These are phyloP conservation scores for Conger conger DNA, from an alignment of 2,113 vertebrate species.

Conservation along the genomic window DNA sequence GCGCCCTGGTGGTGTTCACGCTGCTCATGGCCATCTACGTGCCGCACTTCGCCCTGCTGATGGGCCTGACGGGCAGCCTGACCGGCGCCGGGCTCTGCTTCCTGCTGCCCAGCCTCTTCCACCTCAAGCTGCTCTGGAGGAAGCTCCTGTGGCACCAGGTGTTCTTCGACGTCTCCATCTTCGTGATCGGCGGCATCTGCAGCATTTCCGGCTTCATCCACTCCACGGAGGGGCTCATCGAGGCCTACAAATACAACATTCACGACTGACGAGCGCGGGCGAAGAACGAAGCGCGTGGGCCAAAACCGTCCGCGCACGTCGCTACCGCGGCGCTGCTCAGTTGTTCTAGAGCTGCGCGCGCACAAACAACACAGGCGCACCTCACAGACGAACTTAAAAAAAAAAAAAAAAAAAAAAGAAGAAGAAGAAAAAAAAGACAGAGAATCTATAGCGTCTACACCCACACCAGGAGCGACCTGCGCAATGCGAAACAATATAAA, in stretches of 20 bases:
- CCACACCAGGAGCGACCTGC: slow-evolving; percentile 34
- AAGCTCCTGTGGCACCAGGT: slow-evolving; percentile 98
- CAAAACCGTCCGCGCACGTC: slow-evolving; percentile 53
- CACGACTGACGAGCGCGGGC: slow-evolving; percentile 74
- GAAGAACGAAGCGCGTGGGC: slow-evolving; percentile 25
- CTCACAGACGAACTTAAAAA: slow-evolving; percentile 2
- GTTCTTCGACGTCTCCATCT: slow-evolving; percentile 98
- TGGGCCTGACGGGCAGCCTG: slow-evolving; percentile 97
- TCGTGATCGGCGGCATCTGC: slow-evolving; percentile 98
- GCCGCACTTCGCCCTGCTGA: slow-evolving; percentile 95
- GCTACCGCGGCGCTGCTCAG: slow-evolving; percentile 17
- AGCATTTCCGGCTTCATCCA: slow-evolving; percentile 98
- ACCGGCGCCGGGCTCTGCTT: slow-evolving; percentile 96
- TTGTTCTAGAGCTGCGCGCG: slow-evolving; percentile 6
- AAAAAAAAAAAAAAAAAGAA: not conserved
- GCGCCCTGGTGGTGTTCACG: slow-evolving; percentile 91
- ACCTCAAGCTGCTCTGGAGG: slow-evolving; percentile 94
- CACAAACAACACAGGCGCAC: slow-evolving; percentile 14
- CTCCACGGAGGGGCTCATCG: slow-evolving; percentile 94
- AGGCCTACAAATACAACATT: slow-evolving; percentile 88
- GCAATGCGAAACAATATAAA: slow-evolving; percentile 50
- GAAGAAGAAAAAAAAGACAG: not conserved
- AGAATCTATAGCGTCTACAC: too few relatives aligned
- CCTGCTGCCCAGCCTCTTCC: slow-evolving; percentile 97
- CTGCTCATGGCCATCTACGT: slow-evolving; percentile 98